Base-by-base conservation (phyloP, 2,888 invertebrate species). In the Epinotia demarniana region DNA sequence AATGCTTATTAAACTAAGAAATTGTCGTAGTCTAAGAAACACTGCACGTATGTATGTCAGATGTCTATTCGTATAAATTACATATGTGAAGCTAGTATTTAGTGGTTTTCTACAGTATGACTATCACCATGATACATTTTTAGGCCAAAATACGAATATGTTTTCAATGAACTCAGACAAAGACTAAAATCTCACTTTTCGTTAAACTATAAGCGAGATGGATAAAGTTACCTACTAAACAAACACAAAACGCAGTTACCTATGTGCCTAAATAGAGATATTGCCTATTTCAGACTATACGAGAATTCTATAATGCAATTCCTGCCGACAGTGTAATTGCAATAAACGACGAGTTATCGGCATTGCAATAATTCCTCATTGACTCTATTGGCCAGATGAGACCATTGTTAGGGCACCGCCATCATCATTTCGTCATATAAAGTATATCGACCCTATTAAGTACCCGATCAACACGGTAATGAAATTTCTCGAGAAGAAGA, bases 361-460 rank as follows among this genome's bases (percentile, higher is more conserved):
- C 39, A 60, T 55, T 66, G 64, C 70, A 71, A 75, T 75, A 64
- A 69, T 53, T 70, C 64, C 74, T 64, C n/a, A 75, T 71, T 71
- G 70, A 39, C 60, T 57, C 58, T 46, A 43, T 67, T 27, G 55
- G 58, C 13, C 13, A 57, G 73, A 75, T 70, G 75, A 75, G n/a
- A 58, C 60, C 13, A 63, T 66, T 71, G 64, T 64, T 27, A 58
- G 33, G 74, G 64, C 49, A 33, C 43, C 57, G 69, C 57, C 73
- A 63, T 43, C 8, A 16, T 63, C 39, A 62, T 61, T 60, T 64
- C 39, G 27, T 53, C 64, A 57, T 57, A 57, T 60, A 69, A 39
- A 55, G 13, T 55, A 68, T 60, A 73, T 68, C 62, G 66, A 19
- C 62, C 62, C 62, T 57, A 68, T 46, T 46, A 46, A 63, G 27